Base-by-base conservation (phyloP, 2,888 invertebrate species). In the Drosophila falleni region DNA sequence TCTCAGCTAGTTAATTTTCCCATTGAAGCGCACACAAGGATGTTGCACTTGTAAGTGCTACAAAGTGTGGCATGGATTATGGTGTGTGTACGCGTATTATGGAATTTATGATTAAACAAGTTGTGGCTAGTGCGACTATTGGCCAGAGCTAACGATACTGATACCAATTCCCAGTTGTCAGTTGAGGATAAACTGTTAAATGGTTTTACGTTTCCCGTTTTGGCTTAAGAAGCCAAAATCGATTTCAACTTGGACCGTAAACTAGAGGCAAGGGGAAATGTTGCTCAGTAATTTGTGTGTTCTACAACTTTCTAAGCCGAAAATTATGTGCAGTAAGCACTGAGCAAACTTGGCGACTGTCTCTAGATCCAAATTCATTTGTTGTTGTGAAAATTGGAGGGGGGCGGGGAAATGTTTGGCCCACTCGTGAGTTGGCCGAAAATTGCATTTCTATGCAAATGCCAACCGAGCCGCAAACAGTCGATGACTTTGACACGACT, bases 381-480 rank as follows among this genome's bases (percentile, higher is more conserved):
- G 54, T 53, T 23, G 62, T 13, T 55, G 19, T 44, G 23, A 4
- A 15, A 15, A 15, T 33, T 33, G 31, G 5, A 13, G 13, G 13
- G 5, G 16, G 13, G 13, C 4, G 13, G 42, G n/a, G 42, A 31
- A 41, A 54, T n/a, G 49, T 37, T 74, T 78, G 62, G 41, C 47
- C 62, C 54, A 54, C 47, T 62, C 61, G 75, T 65, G 69, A 75
- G 83, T 71, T 84, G 80, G 72, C 68, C 85, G 85, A 87, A 84
- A 86, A 86, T 89, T 89, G 89, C 85, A 86, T 86, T 86, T 89
- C 85, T 87, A 86, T 86, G 85, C 89, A 86, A 86, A 86, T 86
- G 81, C 81, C 56, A 78, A 73, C 46, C 64, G 69, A 74, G 75
- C 75, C 69, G 74, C 82, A 85, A 80, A 87, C 81, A 84, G 87